These are phyloP conservation scores for Trogon melanurus DNA, from an alignment of 2,113 vertebrate species.

Conservation along the genomic window DNA sequence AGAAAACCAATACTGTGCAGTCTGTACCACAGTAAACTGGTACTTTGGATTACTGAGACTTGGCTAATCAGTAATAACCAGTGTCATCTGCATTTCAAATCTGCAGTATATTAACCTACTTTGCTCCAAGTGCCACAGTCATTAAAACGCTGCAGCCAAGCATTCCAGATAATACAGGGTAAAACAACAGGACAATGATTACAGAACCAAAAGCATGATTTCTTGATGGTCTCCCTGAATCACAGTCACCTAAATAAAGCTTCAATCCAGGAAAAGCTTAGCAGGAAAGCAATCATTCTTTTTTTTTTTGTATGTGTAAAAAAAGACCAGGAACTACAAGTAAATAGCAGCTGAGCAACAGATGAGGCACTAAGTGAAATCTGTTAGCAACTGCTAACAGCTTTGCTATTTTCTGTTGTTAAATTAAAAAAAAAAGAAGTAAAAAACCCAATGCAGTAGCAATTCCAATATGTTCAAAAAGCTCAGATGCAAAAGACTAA, in stretches of 20 bases:
- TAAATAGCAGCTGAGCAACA: slow-evolving; percentile 81
- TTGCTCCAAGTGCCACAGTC: background rate
- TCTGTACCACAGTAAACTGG: background rate
- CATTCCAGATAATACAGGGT: background rate
- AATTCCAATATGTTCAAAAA: slow-evolving; percentile 73
- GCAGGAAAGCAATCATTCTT: slow-evolving; percentile 62
- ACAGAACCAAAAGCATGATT: slow-evolving; percentile 38
- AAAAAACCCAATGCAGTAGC: slow-evolving; percentile 56
- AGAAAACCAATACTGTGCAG: background rate
- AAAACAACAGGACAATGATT: background rate
- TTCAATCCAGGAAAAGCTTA: slow-evolving; percentile 56
- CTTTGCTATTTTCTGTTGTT: slow-evolving; percentile 79
- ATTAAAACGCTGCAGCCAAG: background rate
- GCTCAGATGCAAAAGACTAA: slow-evolving; percentile 64
- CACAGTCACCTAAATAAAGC: slow-evolving; percentile 52
- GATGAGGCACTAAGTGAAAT: slow-evolving; percentile 77
- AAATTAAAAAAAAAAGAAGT: slow-evolving; percentile 49
- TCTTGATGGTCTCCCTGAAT: slow-evolving; percentile 43
- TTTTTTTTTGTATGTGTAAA: slow-evolving; percentile 50
- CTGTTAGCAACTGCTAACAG: slow-evolving; percentile 78
- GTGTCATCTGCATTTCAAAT: background rate
- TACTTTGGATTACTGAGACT: background rate
- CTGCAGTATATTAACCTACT: background rate
- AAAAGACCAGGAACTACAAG: slow-evolving; percentile 73
- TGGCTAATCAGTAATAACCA: background rate